Evolutionary conservation across 2,888 invertebrate genomes (phyloP), one percentile per base, ranked within the genome.

Genomic region (Perizoma flavofasciatum): DNA sequence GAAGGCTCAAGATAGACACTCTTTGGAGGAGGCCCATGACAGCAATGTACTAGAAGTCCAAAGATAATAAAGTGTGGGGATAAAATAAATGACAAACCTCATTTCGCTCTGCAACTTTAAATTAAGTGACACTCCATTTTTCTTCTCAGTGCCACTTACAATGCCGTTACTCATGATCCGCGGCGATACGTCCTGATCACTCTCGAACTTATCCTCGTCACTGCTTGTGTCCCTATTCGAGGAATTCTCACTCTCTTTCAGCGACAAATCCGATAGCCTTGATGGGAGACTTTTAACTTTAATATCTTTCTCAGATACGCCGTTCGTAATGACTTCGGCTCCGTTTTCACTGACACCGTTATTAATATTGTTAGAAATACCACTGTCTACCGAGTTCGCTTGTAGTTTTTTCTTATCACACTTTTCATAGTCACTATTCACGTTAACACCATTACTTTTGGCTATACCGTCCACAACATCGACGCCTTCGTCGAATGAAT

Each of bases 81-180:
- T 35, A 6, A 35, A 35, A 22, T 49, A 55, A 22, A 49, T 34
- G 11, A 45, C 5, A 64, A 67, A 91, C 91, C 91, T 86, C 91
- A 92, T 91, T 76, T 92, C 91, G 73, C 75, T 88, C 58, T 91
- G 91, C 49, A 90, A 66, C 62, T 89, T 90, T 65, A 92, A 75
- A 78, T 90, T 91, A 43, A 91, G 73, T 0, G 92, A 90, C 0
- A 91, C 81, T 0, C 90, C 89, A 75, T 87, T 87, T 54, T 75
- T 86, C 68, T 83, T 89, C n/a, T 86, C 85, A 5, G 48, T 63
- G 0, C 79, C 79, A 61, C 81, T 83, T 0, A 70, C 45, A 33
- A 75, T 59, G 5, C 80, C 82, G 47, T 79, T 81, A 2, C 65
- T 73, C 57, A 78, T 87, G 8, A 74, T 58, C 60, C 81, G 75